Evolutionary conservation across 2,888 invertebrate species (phyloP).

Genomic region (Drosophila engyochracea): DNA sequence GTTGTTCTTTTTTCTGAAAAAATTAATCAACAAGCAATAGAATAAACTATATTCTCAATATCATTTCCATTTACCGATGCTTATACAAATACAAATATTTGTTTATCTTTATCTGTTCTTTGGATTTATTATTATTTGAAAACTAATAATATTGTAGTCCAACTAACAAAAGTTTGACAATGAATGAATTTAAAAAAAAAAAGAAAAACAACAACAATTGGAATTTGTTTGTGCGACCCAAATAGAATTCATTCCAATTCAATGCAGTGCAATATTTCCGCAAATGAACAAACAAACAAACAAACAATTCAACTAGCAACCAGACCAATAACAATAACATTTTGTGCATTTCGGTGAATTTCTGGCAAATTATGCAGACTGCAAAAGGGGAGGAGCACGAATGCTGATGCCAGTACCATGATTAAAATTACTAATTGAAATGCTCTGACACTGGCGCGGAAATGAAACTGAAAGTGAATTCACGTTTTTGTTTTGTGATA

Average conservation of each 20-base stretch:
- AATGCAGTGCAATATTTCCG: conserved; percentile 59
- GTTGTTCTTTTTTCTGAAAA: background rate
- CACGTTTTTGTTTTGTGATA: background rate
- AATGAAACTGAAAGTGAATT: background rate
- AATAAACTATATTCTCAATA: background rate
- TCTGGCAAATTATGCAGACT: conserved; percentile 38
- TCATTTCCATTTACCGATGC: background rate
- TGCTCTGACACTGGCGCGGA: conserved; percentile 28
- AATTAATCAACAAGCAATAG: background rate
- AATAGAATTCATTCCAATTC: conserved; percentile 51
- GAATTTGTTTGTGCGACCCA: conserved; percentile 55
- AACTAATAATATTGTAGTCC: conserved; percentile 28
- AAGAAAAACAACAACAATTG: conserved; percentile 22
- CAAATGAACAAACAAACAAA: conserved; percentile 52
- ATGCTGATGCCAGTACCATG: conserved; percentile 25
- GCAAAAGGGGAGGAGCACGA: background rate
- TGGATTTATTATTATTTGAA: conserved; percentile 8
- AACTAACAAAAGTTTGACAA: conserved; percentile 8
- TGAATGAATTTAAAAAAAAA: conserved; percentile 7
- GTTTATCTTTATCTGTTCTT: background rate
- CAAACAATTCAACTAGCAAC: conserved; percentile 5
- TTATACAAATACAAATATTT: background rate
- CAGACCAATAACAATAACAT: conserved; percentile 29
- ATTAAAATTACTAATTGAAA: conserved; percentile 75
- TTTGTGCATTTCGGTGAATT: conserved; percentile 53